phyloP scores from a whole-genome alignment of 1,140 invertebrate genomes.

The Zaprionus kolodkinae region DNA sequence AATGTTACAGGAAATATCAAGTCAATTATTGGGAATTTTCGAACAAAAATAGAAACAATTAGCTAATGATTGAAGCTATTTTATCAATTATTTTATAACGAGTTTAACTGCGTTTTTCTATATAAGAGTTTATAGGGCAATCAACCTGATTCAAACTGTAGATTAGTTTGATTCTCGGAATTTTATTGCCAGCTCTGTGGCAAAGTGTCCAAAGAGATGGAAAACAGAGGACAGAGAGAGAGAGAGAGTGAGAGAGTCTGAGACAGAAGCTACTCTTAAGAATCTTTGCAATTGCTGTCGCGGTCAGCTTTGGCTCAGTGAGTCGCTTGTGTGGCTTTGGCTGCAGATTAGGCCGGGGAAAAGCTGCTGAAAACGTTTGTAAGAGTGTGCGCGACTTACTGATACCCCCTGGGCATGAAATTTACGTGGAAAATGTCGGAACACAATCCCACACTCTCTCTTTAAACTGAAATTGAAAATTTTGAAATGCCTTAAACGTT shows the following conservation, averaged over 20 bases:
- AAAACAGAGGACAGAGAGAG: background rate
- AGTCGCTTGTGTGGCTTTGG: constrained; percentile 5
- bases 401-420: background rate
- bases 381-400: background rate
- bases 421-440: background rate
- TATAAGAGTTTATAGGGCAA: too few relatives aligned
- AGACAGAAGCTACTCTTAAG: background rate
- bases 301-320: constrained; percentile 2
- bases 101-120: too few relatives aligned
- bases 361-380: background rate
- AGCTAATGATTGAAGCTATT: too few relatives aligned
- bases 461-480: background rate
- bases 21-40: background rate
- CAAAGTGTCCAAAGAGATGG: background rate
- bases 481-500: background rate
- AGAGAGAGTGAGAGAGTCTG: background rate
- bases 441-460: background rate
- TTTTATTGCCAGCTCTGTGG: background rate
- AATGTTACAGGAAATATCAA: background rate
- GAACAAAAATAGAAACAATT: too few relatives aligned
- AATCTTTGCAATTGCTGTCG: constrained; percentile 7
- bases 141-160: too few relatives aligned
- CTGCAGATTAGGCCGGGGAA: background rate
- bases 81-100: too few relatives aligned
- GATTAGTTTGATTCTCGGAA: background rate